phyloP scores from a whole-genome alignment of 2,113 vertebrate species.

The Xerus inauris region DNA sequence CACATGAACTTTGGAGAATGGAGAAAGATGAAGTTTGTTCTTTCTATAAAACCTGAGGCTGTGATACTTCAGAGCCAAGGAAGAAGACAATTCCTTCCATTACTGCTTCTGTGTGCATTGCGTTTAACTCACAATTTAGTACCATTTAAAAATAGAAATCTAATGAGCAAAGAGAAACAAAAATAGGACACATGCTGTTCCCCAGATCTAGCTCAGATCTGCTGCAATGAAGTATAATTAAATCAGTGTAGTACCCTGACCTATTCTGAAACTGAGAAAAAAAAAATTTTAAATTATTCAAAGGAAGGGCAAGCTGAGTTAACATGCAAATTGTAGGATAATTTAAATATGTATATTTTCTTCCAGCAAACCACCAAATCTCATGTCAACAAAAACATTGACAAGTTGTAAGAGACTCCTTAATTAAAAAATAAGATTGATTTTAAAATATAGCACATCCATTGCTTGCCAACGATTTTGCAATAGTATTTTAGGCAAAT shows the following conservation, averaged over 20 bases:
- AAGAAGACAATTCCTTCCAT: neutral
- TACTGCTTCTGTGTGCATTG: constrained; percentile 1
- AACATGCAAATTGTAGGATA: neutral
- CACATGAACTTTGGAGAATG: neutral
- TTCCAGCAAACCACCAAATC: neutral
- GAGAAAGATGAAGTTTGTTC: neutral
- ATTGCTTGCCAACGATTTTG: neutral
- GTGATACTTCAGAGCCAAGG: neutral
- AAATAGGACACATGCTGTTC: constrained; percentile 25
- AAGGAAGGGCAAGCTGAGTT: neutral
- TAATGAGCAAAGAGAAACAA: constrained; percentile 59
- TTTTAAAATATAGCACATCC: neutral
- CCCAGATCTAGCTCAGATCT: neutral
- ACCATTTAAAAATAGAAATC: constrained; percentile 66
- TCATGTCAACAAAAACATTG: neutral
- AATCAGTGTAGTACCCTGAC: neutral
- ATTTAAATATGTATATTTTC: neutral
- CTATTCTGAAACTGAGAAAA: constrained; percentile 43
- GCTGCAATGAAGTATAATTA: constrained; percentile 28
- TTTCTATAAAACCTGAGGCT: neutral
- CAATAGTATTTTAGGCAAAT: neutral
- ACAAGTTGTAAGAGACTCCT: neutral
- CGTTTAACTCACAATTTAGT: neutral
- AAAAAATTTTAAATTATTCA: neutral
- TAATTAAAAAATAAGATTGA: neutral